A percentile compares a stretch with the other conserved stretches of the same genome.
Conservation (phyloP, 2,888 invertebrate species). For the Drosophila aldrichi region DNA sequence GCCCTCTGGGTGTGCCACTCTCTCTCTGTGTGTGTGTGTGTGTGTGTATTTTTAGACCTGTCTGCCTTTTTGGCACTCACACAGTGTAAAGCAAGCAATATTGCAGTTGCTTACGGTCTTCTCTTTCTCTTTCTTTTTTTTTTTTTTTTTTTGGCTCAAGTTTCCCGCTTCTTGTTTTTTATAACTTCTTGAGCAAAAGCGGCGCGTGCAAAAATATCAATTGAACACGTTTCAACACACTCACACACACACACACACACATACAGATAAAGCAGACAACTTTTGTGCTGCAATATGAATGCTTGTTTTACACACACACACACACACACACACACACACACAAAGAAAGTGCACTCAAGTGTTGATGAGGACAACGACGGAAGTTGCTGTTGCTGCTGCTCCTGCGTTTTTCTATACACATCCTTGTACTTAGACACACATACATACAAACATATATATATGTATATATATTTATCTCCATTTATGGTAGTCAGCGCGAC, state of each 20-base stretch:
- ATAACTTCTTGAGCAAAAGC: conserved; percentile 72
- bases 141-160: conserved; percentile 51
- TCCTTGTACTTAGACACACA: background rate
- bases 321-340: conserved; percentile 17
- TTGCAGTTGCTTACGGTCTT: conserved; percentile 69
- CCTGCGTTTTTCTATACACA: conserved; percentile 20
- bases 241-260: conserved; percentile 27
- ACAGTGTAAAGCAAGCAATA: conserved; percentile 57
- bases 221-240: conserved; percentile 76
- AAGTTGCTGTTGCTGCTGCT: conserved; percentile 54
- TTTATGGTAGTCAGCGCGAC: conserved; percentile 37
- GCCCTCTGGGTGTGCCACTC: conserved; percentile 20
- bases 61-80: conserved; percentile 68
- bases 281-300: conserved; percentile 58
- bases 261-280: conserved; percentile 19
- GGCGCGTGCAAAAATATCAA: conserved; percentile 79
- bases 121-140: too few relatives aligned
- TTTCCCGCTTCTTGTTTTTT: conserved; percentile 70
- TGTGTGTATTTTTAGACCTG: conserved; percentile 67
- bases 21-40: background rate
- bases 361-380: conserved; percentile 65
- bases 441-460: background rate
- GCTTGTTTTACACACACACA: conserved; percentile 37
- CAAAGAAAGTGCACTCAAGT: conserved; percentile 58
- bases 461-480: background rate